Conservation (phyloP, 2,888 invertebrate species). For the Pollenia griseotomentosa region DNA sequence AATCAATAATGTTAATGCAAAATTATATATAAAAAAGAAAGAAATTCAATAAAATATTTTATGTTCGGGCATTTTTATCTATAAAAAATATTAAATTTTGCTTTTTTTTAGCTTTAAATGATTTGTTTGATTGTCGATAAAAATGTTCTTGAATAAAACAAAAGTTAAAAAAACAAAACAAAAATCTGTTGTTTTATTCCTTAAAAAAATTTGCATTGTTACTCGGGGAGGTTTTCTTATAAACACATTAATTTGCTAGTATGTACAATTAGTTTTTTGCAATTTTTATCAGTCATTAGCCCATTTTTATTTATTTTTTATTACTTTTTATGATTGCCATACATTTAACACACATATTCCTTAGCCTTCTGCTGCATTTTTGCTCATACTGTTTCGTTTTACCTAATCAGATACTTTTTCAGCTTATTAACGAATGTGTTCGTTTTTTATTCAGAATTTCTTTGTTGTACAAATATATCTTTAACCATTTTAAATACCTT, state of each 20-base stretch:
- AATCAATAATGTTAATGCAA: constrained; percentile 39
- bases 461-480: constrained; percentile 12
- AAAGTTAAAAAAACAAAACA: constrained; percentile 53
- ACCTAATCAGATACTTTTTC: neutral
- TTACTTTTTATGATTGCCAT: constrained; percentile 6
- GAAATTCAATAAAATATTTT: constrained; percentile 60
- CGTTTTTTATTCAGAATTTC: neutral
- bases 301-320: constrained; percentile 10
- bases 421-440: neutral
- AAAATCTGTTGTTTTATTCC: constrained; percentile 71
- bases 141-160: constrained; percentile 68
- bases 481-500: neutral
- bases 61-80: constrained; percentile 62
- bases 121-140: constrained; percentile 55
- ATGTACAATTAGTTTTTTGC: constrained; percentile 7
- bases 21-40: constrained; percentile 30
- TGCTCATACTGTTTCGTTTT: constrained; percentile 59
- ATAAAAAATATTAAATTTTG: constrained; percentile 14
- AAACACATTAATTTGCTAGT: neutral
- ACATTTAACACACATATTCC: constrained; percentile 38
- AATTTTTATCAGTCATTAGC: constrained; percentile 58
- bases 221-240: constrained; percentile 41
- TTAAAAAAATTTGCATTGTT: neutral
- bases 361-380: constrained; percentile 67
- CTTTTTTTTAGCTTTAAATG: constrained; percentile 14